Percentiles rank a stretch among this genome's conserved stretches.
Conservation (phyloP, 2,797 vertebrate genomes). For the Huso huso region DNA sequence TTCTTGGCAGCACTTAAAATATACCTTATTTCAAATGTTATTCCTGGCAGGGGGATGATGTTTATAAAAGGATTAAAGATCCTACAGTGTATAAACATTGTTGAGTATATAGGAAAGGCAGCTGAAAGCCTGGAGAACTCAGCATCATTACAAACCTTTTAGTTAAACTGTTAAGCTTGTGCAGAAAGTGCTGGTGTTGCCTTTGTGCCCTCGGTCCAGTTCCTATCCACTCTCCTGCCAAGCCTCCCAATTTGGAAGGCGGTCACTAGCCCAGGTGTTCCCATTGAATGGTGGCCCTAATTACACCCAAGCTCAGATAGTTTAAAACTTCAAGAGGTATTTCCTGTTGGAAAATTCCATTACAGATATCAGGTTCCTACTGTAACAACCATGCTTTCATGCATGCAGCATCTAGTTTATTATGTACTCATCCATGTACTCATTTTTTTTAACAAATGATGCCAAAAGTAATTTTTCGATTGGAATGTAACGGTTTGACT, state of each 20-base stretch:
- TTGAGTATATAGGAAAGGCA: no score
- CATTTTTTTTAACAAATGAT: no score
- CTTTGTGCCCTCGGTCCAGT: neutral
- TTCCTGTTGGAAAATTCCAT: neutral
- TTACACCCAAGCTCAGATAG: neutral
- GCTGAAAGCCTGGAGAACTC: no score
- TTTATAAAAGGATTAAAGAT: conserved; percentile 13
- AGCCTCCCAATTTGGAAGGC: neutral
- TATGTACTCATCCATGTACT: no score
- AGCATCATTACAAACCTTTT: no score
- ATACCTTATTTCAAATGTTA: neutral
- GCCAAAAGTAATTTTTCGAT: no score
- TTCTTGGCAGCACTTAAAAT: neutral
- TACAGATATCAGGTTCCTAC: neutral
- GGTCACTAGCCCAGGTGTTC: neutral
- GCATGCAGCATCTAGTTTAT: no score
- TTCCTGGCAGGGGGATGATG: neutral
- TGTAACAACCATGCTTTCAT: no score
- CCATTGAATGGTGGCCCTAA: neutral
- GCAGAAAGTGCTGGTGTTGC: neutral
- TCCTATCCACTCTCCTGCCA: no score
- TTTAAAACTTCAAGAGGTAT: neutral
- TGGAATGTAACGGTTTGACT: no score
- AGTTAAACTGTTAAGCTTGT: neutral
- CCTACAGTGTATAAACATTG: no score